phyloP scores from a whole-genome alignment of 2,888 invertebrate species.

The Ellobium chinense region DNA sequence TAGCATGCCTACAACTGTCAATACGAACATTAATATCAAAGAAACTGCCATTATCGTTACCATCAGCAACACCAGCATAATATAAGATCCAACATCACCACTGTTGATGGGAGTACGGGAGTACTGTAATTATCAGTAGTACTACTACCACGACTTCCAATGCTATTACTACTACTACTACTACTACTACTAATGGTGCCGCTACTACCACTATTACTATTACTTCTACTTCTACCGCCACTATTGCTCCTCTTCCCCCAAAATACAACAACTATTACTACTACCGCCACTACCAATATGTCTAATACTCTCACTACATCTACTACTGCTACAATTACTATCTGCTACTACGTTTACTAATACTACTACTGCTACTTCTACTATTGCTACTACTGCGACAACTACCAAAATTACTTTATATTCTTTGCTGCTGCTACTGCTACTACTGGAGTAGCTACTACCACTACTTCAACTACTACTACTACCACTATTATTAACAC shows the following conservation, averaged over 20 bases:
- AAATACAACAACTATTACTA: constrained; percentile 1
- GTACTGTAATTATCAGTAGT: neutral
- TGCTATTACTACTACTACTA: constrained; percentile 18
- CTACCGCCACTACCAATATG: constrained; percentile 23
- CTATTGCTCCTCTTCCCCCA: too few species aligned
- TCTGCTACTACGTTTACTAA: neutral
- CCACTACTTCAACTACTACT: constrained; percentile 2
- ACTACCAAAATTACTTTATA: too few species aligned
- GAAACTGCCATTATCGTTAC: too few species aligned
- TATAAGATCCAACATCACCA: too few species aligned
- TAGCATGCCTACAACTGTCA: too few species aligned
- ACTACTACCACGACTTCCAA: constrained; percentile 29
- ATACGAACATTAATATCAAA: too few species aligned
- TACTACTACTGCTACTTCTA: neutral
- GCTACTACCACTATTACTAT: constrained; percentile 24
- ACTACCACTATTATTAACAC: constrained; percentile 25
- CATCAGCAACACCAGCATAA: too few species aligned
- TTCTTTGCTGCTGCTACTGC: too few species aligned
- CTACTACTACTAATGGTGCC: constrained; percentile 1
- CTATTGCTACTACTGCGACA: too few species aligned
- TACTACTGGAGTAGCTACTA: too few species aligned
- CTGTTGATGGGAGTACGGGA: neutral
- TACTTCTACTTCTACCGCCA: neutral
- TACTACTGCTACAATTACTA: neutral
- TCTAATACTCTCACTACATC: neutral